Percentiles rank a stretch among this genome's conserved stretches.
phyloP scores from a whole-genome alignment of 1,140 invertebrate genomes.

The Thereuonema tuberculata region DNA sequence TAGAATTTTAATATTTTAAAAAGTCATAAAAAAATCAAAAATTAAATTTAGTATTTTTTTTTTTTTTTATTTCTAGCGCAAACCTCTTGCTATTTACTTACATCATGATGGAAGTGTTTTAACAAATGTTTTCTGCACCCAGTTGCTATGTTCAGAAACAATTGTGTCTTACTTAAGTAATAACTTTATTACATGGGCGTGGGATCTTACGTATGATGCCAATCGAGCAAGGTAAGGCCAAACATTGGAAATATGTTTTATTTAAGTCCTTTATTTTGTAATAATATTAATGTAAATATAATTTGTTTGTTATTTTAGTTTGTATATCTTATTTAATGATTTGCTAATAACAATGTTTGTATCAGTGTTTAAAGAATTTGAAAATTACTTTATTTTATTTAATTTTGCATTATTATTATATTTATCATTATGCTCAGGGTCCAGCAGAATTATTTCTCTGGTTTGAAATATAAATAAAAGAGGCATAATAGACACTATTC shows the following conservation, averaged over 20 bases:
- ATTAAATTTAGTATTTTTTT: slow-evolving; percentile 10
- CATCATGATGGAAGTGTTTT: slow-evolving; percentile 87
- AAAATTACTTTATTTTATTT: no score
- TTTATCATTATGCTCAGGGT: no score
- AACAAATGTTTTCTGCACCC: slow-evolving; percentile 91
- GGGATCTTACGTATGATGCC: slow-evolving; percentile 78
- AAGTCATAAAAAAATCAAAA: not conserved
- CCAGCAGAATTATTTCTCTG: no score
- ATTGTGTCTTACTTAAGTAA: slow-evolving; percentile 69
- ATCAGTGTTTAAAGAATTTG: no score
- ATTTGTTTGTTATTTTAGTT: not conserved
- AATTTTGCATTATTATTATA: no score
- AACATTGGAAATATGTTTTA: no score
- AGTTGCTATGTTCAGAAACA: slow-evolving; percentile 75
- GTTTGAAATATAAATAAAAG: no score
- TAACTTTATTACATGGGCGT: slow-evolving; percentile 87
- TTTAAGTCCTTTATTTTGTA: no score
- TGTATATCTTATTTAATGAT: not conserved
- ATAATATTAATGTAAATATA: no score
- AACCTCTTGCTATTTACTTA: slow-evolving; percentile 79
- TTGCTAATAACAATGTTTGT: no score
- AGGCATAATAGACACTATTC: no score
- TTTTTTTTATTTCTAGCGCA: slow-evolving; percentile 50
- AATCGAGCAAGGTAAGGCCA: slow-evolving; percentile 66
- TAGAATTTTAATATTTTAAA: not conserved